Conservation (phyloP, 2,888 invertebrate species). For the Ptycholaimellus sp. region DNA sequence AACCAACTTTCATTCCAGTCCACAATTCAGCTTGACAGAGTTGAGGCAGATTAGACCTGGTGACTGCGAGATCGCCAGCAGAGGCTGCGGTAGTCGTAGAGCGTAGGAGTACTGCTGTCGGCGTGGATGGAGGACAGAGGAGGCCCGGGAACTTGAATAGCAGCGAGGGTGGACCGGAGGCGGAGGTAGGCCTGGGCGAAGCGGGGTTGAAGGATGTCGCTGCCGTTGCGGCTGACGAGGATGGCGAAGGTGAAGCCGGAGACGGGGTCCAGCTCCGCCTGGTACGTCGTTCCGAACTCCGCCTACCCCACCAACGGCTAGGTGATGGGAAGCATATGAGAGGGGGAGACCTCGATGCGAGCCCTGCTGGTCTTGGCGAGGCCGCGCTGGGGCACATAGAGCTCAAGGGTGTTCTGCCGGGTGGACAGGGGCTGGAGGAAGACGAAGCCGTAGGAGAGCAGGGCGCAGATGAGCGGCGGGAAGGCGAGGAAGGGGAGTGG, state of each 20-base stretch:
- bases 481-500: conserved; percentile 4
- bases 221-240: not conserved
- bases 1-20: conserved; percentile 1
- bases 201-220: not conserved
- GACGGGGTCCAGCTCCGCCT: conserved; percentile 4
- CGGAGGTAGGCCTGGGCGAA: conserved; percentile 5
- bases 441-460: conserved; percentile 3
- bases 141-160: not conserved
- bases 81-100: too few species aligned
- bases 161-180: conserved; percentile 2
- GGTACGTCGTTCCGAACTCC: conserved; percentile 2
- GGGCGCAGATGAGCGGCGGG: not conserved
- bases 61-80: too few species aligned
- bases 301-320: too few species aligned
- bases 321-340: too few species aligned
- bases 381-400: conserved; percentile 5
- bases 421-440: not conserved
- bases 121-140: not conserved
- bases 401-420: conserved; percentile 2
- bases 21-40: too few species aligned
- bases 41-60: too few species aligned
- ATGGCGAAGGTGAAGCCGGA: conserved; percentile 2
- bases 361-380: not conserved
- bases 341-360: too few species aligned
- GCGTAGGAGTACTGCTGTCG: too few species aligned